Conservation (phyloP, 2,797 vertebrate species). For the Lutra lutra region DNA sequence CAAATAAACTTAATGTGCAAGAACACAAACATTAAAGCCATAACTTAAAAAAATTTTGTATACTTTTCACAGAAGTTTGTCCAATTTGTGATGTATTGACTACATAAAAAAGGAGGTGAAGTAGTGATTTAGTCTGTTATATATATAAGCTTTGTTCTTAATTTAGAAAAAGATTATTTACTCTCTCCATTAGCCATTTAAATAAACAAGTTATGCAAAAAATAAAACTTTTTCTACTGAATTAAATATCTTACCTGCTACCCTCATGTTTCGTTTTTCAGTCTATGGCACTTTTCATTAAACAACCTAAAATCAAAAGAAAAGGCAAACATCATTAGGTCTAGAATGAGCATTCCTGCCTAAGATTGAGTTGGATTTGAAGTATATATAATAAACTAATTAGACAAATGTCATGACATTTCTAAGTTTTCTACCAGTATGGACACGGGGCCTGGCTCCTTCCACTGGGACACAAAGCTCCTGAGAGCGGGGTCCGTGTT, state of each 20-base stretch:
- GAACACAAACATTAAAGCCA: not conserved
- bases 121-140: not conserved
- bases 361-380: not conserved
- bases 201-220: not conserved
- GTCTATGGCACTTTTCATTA: constrained; percentile 76
- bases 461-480: not conserved
- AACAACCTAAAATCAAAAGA: constrained; percentile 79
- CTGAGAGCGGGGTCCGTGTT: not conserved
- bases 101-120: not conserved
- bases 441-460: not conserved
- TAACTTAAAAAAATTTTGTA: constrained; percentile 17
- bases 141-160: not conserved
- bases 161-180: not conserved
- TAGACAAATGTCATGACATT: not conserved
- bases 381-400: not conserved
- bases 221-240: not conserved
- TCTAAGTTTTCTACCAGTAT: not conserved
- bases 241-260: constrained; percentile 86
- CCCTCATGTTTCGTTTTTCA: constrained; percentile 87
- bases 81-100: not conserved
- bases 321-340: constrained; percentile 62
- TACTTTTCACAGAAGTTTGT: not conserved
- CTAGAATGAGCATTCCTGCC: not conserved
- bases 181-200: not conserved
- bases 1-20: not conserved